phyloP scores from a whole-genome alignment of 2,113 vertebrate species.

The Rhegmatorhina hoffmannsi region DNA sequence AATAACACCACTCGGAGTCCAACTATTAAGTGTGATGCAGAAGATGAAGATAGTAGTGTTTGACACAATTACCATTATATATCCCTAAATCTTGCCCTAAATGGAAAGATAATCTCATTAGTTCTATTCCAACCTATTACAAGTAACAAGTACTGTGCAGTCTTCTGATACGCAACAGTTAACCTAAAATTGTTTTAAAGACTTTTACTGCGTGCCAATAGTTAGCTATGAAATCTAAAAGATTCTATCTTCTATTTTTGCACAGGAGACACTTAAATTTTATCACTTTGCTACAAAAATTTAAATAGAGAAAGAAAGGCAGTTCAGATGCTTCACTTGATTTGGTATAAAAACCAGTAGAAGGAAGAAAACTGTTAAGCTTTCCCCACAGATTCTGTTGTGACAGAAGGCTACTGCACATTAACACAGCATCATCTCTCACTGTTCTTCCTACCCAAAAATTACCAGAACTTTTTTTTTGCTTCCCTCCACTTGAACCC shows the following conservation, averaged over 20 bases:
- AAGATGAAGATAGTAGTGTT: background rate
- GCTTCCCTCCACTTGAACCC: background rate
- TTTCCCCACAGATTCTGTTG: background rate
- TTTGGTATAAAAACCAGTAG: background rate
- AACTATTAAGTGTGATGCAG: background rate
- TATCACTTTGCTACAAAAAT: background rate
- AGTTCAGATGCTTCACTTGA: background rate
- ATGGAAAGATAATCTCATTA: background rate
- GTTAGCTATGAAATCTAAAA: background rate
- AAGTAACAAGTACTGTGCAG: background rate
- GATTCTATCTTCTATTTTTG: background rate
- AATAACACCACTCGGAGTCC: background rate
- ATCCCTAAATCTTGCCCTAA: background rate
- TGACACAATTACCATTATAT: background rate
- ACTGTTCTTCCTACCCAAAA: background rate
- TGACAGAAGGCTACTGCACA: background rate
- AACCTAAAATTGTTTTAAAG: background rate
- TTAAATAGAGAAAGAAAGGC: background rate
- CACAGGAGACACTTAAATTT: background rate
- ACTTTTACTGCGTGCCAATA: background rate
- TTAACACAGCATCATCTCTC: background rate
- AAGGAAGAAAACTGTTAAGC: background rate
- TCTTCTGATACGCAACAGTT: background rate
- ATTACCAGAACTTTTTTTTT: background rate
- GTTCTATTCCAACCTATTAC: background rate